Percentiles rank a stretch among this genome's conserved stretches.
Evolutionary conservation across 2,797 vertebrate genomes (phyloP).

Genomic region (Acanthis flammea): DNA sequence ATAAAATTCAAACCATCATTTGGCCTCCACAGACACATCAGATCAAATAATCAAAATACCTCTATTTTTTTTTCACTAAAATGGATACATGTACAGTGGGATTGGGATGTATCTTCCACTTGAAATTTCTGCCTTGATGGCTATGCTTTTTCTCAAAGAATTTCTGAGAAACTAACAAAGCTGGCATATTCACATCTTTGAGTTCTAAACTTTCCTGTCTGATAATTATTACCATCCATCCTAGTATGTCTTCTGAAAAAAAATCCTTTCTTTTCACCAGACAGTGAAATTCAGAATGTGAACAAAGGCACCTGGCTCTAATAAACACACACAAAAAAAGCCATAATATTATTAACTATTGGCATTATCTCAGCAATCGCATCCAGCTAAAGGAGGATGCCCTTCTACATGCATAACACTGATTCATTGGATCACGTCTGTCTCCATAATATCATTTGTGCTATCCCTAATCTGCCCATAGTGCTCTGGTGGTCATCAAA

Average conservation of each 20-base stretch:
- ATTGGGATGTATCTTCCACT: not conserved
- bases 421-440: not conserved
- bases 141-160: not conserved
- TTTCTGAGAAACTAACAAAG: not conserved
- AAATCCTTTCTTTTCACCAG: not conserved
- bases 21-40: not conserved
- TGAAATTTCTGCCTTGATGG: not conserved
- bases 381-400: not conserved
- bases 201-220: not conserved
- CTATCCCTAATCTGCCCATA: not conserved
- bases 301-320: not conserved
- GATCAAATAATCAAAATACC: not conserved
- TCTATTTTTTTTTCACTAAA: not conserved
- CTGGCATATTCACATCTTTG: not conserved
- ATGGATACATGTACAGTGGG: not conserved
- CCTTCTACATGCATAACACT: not conserved
- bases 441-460: not conserved
- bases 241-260: not conserved
- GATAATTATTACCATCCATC: not conserved
- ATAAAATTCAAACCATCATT: not conserved
- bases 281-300: not conserved
- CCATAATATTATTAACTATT: not conserved
- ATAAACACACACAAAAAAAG: not conserved
- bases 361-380: not conserved
- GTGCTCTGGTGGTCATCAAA: not conserved